Evolutionary conservation across 2,113 vertebrate species (phyloP).

Genomic region (Heptranchias perlo): DNA sequence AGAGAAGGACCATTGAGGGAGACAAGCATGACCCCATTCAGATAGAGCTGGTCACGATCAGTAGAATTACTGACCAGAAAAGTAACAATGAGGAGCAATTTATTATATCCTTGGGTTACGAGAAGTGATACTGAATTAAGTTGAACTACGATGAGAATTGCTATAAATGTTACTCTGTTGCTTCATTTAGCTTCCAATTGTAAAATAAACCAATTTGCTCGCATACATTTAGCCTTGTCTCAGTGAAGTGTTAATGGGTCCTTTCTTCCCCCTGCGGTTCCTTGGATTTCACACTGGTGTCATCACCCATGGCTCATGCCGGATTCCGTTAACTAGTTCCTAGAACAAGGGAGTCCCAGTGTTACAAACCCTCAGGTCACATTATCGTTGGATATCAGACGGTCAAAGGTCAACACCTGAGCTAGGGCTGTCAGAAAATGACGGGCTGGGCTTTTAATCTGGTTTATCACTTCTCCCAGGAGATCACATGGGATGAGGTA

Average conservation of each 20-base stretch:
- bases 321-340: too few species aligned
- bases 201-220: neutral
- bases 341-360: too few species aligned
- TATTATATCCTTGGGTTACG: neutral
- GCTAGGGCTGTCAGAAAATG: neutral
- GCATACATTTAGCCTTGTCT: neutral
- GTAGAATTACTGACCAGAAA: neutral
- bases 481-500: neutral
- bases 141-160: neutral
- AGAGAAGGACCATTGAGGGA: too few species aligned
- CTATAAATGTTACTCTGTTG: too few species aligned
- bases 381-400: neutral
- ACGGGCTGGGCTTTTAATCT: neutral
- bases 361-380: neutral
- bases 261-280: neutral
- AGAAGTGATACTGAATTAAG: neutral
- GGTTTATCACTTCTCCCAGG: neutral
- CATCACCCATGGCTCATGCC: too few species aligned
- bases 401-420: neutral
- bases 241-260: neutral
- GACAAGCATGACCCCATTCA: too few species aligned
- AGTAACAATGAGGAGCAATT: neutral
- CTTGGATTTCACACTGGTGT: neutral
- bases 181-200: neutral
- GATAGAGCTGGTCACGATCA: neutral